Percentiles rank a stretch among this genome's conserved stretches.
phyloP scores from a whole-genome alignment of 2,113 vertebrate species.

The Fulica atra region DNA sequence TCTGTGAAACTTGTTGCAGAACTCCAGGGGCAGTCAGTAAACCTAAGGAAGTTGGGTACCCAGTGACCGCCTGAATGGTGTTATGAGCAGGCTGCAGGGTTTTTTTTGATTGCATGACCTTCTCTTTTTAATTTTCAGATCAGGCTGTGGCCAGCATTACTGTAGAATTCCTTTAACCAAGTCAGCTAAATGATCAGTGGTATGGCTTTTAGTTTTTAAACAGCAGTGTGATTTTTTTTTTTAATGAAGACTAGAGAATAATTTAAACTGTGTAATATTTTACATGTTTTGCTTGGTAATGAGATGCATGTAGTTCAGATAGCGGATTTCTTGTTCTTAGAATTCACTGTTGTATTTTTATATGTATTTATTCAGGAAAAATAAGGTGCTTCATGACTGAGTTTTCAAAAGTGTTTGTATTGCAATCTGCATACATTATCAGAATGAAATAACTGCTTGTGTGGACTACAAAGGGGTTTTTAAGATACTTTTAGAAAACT shows the following conservation, averaged over 20 bases:
- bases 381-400: rapidly evolving
- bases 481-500: not conserved
- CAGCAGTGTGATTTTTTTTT: not conserved
- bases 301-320: not conserved
- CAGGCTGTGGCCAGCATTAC: not conserved
- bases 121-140: not conserved
- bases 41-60: rapidly evolving
- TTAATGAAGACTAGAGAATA: not conserved
- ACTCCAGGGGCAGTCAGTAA: not conserved
- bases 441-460: not conserved
- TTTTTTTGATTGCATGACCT: not conserved
- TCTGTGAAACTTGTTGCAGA: not conserved
- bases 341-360: not conserved
- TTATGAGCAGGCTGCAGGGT: not conserved
- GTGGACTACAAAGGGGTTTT: not conserved
- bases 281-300: not conserved
- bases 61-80: not conserved
- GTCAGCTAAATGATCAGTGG: not conserved
- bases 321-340: not conserved
- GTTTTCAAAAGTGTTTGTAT: not conserved
- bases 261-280: not conserved
- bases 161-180: not conserved
- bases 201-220: not conserved
- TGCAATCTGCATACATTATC: not conserved
- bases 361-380: not conserved